phyloP scores from a whole-genome alignment of 2,113 vertebrate species.

The Mustela nigripes region DNA sequence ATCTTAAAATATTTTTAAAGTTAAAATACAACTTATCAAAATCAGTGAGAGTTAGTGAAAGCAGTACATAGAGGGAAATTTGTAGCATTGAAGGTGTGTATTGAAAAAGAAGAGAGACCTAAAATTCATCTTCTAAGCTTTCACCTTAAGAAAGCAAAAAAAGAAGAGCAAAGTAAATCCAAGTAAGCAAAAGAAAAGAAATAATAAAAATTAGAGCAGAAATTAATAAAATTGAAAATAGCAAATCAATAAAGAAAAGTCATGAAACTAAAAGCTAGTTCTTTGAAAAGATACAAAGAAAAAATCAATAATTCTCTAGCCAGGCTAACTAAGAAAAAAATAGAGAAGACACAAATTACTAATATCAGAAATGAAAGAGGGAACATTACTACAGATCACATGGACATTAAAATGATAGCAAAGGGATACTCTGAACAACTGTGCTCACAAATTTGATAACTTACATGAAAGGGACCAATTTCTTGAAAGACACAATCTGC shows the following conservation, averaged over 20 bases:
- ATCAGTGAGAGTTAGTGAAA: neutral
- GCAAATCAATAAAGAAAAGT: neutral
- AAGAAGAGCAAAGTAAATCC: neutral
- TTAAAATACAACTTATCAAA: neutral
- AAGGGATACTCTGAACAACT: neutral
- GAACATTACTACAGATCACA: neutral
- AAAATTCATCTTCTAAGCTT: neutral
- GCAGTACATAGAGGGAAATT: neutral
- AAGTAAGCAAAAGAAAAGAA: neutral
- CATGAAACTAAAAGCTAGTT: neutral
- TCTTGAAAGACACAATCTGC: neutral
- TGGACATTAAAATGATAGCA: neutral
- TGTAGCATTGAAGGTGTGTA: neutral
- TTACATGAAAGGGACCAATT: neutral
- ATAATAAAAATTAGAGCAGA: neutral
- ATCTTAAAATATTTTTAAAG: slow-evolving; percentile 1
- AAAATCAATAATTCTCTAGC: neutral
- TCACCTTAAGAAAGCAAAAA: neutral
- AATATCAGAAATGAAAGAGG: neutral
- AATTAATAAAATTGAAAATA: neutral
- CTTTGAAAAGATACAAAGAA: neutral
- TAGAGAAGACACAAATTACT: neutral
- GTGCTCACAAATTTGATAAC: neutral
- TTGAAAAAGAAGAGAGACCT: neutral
- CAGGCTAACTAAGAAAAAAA: neutral